phyloP scores from a whole-genome alignment of 2,113 vertebrate genomes.

The Periophthalmodon schlosseri region DNA sequence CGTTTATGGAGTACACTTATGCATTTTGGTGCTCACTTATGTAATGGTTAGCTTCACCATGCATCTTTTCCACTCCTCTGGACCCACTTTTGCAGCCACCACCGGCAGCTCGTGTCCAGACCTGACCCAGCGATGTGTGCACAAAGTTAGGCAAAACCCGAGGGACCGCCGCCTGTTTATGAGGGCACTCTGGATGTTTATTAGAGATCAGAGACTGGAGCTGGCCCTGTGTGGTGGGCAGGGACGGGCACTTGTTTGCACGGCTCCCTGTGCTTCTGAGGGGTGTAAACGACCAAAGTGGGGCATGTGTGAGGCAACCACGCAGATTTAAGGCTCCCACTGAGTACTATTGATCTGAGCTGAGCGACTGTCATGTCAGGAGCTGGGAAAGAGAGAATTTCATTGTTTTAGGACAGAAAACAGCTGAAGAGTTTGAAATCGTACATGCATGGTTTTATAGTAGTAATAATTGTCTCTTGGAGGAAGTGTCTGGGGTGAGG shows the following conservation, averaged over 20 bases:
- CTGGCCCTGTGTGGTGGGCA: constrained; percentile 20
- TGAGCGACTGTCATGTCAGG: constrained; percentile 10
- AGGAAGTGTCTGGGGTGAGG: no score
- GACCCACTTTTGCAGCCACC: constrained; percentile 1
- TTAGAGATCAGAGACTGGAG: constrained; percentile 10
- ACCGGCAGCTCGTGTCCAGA: constrained; percentile 1
- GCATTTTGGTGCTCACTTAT: no score
- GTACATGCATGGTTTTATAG: no score
- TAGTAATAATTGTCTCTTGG: no score
- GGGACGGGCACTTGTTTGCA: constrained; percentile 38
- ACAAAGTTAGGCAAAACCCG: constrained; percentile 34
- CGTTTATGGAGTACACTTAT: no score
- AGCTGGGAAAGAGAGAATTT: constrained; percentile 5
- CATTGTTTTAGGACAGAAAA: not conserved
- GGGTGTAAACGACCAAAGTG: constrained; percentile 60
- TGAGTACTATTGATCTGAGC: constrained; percentile 44
- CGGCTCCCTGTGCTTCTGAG: constrained; percentile 40
- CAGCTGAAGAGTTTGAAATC: not conserved
- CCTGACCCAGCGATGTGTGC: constrained; percentile 32
- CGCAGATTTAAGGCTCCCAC: constrained; percentile 37
- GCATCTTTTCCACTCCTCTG: not conserved
- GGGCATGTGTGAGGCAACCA: constrained; percentile 41
- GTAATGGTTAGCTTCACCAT: no score
- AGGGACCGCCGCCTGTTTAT: constrained; percentile 21
- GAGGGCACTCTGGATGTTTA: constrained; percentile 9